Conservation (phyloP, 2,113 vertebrate species). For the Triplophysa rosa region DNA sequence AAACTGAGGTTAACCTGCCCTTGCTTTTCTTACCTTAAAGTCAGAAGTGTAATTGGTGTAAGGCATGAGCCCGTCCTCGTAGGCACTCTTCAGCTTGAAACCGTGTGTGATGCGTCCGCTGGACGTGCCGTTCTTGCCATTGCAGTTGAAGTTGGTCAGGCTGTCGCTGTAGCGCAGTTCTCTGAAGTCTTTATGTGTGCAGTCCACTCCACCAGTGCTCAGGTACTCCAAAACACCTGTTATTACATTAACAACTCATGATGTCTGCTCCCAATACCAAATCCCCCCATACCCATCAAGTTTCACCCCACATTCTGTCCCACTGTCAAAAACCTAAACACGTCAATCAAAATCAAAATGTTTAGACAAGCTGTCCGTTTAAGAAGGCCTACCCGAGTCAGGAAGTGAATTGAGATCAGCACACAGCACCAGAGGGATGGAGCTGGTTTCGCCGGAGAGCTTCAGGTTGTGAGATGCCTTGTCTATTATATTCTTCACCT, state of each 20-base stretch:
- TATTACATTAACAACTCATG: conserved; percentile 34
- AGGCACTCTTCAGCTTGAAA: conserved; percentile 98
- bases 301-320: too few species aligned
- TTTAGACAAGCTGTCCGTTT: background rate
- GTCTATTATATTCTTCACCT: conserved; percentile 97
- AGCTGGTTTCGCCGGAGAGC: conserved; percentile 87
- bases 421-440: conserved; percentile 94
- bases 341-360: too few species aligned
- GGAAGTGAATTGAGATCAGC: conserved; percentile 98
- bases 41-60: conserved; percentile 97
- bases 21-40: conserved; percentile 83
- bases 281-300: too few species aligned
- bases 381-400: conserved; percentile 85
- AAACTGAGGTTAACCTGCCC: too few species aligned
- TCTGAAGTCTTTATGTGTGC: conserved; percentile 98
- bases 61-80: conserved; percentile 96
- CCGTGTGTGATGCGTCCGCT: conserved; percentile 94
- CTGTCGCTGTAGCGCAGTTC: conserved; percentile 96
- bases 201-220: conserved; percentile 93
- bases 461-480: conserved; percentile 92
- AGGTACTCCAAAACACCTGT: conserved; percentile 96
- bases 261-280: background rate
- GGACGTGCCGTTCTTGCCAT: conserved; percentile 90
- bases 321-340: too few species aligned
- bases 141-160: conserved; percentile 97